A percentile compares a stretch with the other conserved stretches of the same genome.
Evolutionary conservation across 30 jellyfish, hydroid and myxozoan species (phyloP).

Genomic region (Hydractinia symbiolongicarpus): DNA sequence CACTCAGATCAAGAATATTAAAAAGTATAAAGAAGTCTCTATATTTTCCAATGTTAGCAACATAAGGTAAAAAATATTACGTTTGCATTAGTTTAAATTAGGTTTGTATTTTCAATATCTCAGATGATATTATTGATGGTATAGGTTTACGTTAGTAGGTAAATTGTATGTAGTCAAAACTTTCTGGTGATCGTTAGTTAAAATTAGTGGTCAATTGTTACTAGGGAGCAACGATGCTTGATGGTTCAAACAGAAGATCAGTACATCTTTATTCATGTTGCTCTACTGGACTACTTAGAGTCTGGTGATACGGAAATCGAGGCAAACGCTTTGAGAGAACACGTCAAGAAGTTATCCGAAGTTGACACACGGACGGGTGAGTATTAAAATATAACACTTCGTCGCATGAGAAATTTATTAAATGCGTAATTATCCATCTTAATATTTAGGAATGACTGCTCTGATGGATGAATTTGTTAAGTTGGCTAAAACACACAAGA

Average conservation of each 20-base stretch:
- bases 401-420: too few species aligned
- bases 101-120: too few species aligned
- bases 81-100: too few species aligned
- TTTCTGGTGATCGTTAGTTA: too few species aligned
- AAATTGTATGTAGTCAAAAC: too few species aligned
- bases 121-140: too few species aligned
- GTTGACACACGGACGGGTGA: constrained; percentile 65
- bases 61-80: constrained; percentile 42
- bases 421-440: not conserved
- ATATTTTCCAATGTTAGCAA: constrained; percentile 51
- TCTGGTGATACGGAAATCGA: constrained; percentile 89
- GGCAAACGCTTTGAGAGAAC: constrained; percentile 89
- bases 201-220: not conserved
- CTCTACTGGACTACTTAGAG: constrained; percentile 81
- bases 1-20: constrained; percentile 67
- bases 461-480: constrained; percentile 85
- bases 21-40: constrained; percentile 31
- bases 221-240: constrained; percentile 87
- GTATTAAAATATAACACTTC: not conserved
- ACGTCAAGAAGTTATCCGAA: constrained; percentile 53
- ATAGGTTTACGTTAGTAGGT: too few species aligned
- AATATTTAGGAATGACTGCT: constrained; percentile 76
- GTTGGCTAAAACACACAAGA: constrained; percentile 66
- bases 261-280: constrained; percentile 73
- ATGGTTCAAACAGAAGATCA: constrained; percentile 99